Percentiles rank a stretch among this genome's conserved stretches.
These are phyloP conservation scores for Spodoptera littoralis DNA, from an alignment of 2,888 invertebrate species.

Conservation along the genomic window DNA sequence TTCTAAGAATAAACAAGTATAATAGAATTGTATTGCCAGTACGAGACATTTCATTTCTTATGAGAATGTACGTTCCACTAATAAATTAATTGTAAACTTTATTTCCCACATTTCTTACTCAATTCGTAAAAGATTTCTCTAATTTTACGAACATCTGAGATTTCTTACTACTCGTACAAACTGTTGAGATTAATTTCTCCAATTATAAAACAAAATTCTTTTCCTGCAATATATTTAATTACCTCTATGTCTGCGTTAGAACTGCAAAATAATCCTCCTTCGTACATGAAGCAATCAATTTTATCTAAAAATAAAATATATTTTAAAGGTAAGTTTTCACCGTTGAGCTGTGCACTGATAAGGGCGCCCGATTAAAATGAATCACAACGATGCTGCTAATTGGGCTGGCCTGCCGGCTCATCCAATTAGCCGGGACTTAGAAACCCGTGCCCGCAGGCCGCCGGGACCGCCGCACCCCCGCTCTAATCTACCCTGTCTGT, in stretches of 20 bases:
- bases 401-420: slow-evolving; percentile 82
- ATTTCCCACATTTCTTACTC: background rate
- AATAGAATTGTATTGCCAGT: too few species aligned
- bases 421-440: slow-evolving; percentile 88
- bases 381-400: slow-evolving; percentile 86
- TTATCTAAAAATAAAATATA: slow-evolving; percentile 25
- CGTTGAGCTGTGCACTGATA: slow-evolving; percentile 73
- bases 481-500: slow-evolving; percentile 74
- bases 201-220: background rate
- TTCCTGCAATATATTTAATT: slow-evolving; percentile 1
- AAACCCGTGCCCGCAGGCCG: slow-evolving; percentile 80
- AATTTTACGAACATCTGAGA: background rate
- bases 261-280: slow-evolving; percentile 17
- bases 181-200: slow-evolving; percentile 4
- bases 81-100: background rate
- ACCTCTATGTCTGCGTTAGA: background rate
- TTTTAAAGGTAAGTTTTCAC: slow-evolving; percentile 44
- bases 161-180: background rate
- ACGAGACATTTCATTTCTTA: background rate
- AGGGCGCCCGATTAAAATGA: slow-evolving; percentile 87
- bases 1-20: too few species aligned
- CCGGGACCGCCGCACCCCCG: slow-evolving; percentile 66
- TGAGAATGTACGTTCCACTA: background rate
- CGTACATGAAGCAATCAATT: slow-evolving; percentile 11
- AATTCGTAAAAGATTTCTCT: background rate